Conservation (phyloP, 1,140 invertebrate species). For the Cephus cinctus region DNA sequence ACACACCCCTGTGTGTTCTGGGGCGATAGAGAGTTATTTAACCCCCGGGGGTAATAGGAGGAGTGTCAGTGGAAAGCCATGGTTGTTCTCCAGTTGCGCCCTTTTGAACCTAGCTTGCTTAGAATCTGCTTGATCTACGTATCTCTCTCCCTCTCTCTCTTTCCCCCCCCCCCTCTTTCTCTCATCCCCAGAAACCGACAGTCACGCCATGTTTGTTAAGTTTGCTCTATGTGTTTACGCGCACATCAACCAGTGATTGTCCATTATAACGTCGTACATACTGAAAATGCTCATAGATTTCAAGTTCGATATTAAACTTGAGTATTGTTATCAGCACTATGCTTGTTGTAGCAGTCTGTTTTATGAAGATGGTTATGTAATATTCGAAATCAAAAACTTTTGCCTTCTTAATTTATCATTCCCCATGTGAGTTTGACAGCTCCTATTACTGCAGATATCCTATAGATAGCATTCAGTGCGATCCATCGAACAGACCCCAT, state of each 20-base stretch:
- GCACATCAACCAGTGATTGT: slow-evolving; percentile 40
- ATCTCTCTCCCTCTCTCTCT: background rate
- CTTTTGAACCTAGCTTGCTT: background rate
- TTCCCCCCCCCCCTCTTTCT: background rate
- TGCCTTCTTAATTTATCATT: no score
- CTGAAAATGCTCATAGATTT: no score
- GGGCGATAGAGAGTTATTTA: background rate
- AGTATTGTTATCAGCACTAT: no score
- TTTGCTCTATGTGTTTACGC: slow-evolving; percentile 43
- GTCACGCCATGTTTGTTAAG: slow-evolving; percentile 51
- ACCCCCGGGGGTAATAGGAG: background rate
- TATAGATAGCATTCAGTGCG: no score
- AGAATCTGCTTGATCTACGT: background rate
- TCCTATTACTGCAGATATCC: no score
- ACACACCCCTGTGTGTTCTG: background rate
- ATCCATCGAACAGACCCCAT: no score
- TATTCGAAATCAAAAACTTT: no score
- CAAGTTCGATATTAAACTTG: no score
- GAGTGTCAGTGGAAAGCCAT: background rate
- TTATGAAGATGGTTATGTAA: no score
- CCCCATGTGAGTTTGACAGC: no score
- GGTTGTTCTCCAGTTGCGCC: background rate
- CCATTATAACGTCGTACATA: no score
- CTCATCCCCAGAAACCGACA: slow-evolving; percentile 47
- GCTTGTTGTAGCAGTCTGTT: no score